These are phyloP conservation scores for Magallana ariakensis DNA, from an alignment of 1,140 invertebrate genomes.

Conservation along the genomic window DNA sequence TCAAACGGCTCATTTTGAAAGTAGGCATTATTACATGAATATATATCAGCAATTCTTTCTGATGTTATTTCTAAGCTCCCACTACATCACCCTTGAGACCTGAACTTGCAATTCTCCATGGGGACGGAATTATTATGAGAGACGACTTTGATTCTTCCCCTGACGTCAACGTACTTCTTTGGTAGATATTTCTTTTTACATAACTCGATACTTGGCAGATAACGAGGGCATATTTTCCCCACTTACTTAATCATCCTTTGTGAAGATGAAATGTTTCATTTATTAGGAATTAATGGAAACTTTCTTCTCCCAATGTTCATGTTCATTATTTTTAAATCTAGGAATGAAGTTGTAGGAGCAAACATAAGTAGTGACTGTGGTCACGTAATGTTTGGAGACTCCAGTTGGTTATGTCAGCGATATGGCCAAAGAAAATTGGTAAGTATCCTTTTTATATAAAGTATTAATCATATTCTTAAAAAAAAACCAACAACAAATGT, in stretches of 20 bases:
- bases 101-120: constrained; percentile 70
- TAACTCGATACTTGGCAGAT: too few species aligned
- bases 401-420: constrained; percentile 73
- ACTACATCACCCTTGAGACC: constrained; percentile 65
- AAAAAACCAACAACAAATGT: too few species aligned
- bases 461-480: too few species aligned
- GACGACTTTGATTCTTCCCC: constrained; percentile 79
- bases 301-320: too few species aligned
- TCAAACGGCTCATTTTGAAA: too few species aligned
- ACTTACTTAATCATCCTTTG: too few species aligned
- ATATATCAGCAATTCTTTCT: not conserved
- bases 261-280: too few species aligned
- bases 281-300: too few species aligned
- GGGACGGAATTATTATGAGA: constrained; percentile 76
- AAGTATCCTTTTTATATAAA: constrained; percentile 50
- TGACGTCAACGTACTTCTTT: constrained; percentile 63
- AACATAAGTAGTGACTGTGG: constrained; percentile 73
- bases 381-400: constrained; percentile 73
- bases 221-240: too few species aligned
- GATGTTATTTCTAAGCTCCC: constrained; percentile 35
- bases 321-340: constrained; percentile 39
- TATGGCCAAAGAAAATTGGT: constrained; percentile 72
- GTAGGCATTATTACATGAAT: not conserved
- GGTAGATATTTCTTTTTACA: constrained; percentile 63
- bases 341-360: constrained; percentile 65